phyloP scores from a whole-genome alignment of 1,140 invertebrate species.

The Drosophila aff. region DNA sequence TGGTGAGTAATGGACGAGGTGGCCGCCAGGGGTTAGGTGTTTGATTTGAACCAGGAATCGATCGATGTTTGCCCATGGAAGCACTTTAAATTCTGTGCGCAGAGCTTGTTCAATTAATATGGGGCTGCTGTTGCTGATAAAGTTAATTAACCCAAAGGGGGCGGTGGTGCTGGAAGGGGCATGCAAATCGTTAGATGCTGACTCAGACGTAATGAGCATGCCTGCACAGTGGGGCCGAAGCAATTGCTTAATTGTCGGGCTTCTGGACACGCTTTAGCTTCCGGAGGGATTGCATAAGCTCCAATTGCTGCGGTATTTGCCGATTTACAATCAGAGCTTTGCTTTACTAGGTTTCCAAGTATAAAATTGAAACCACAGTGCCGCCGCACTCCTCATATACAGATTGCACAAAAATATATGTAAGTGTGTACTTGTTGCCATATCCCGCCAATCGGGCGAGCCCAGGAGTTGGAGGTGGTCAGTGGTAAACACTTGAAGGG shows the following conservation, averaged over 20 bases:
- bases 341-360: slow-evolving; percentile 1
- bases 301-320: not conserved
- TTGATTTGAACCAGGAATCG: slow-evolving; percentile 23
- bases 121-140: slow-evolving; percentile 56
- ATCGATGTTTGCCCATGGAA: slow-evolving; percentile 12
- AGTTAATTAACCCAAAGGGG: slow-evolving; percentile 70
- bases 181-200: slow-evolving; percentile 74
- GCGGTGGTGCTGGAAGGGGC: slow-evolving; percentile 19
- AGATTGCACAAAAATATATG: slow-evolving; percentile 3
- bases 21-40: not conserved
- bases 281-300: slow-evolving; percentile 30
- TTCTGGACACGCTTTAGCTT: slow-evolving; percentile 8
- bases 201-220: slow-evolving; percentile 63
- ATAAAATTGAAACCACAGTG: slow-evolving; percentile 10
- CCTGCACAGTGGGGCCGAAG: slow-evolving; percentile 47
- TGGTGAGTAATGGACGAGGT: slow-evolving; percentile 27
- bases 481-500: slow-evolving; percentile 21
- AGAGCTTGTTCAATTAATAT: slow-evolving; percentile 33
- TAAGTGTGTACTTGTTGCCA: slow-evolving; percentile 30
- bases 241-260: slow-evolving; percentile 15
- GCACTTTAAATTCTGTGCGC: slow-evolving; percentile 67
- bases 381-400: not conserved
- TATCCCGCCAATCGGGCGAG: not conserved
- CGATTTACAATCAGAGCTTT: not conserved
- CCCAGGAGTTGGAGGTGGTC: slow-evolving; percentile 18